A percentile compares a stretch with the other conserved stretches of the same genome.
phyloP scores from a whole-genome alignment of 1,140 invertebrate species.

The Andricus grossulariae region DNA sequence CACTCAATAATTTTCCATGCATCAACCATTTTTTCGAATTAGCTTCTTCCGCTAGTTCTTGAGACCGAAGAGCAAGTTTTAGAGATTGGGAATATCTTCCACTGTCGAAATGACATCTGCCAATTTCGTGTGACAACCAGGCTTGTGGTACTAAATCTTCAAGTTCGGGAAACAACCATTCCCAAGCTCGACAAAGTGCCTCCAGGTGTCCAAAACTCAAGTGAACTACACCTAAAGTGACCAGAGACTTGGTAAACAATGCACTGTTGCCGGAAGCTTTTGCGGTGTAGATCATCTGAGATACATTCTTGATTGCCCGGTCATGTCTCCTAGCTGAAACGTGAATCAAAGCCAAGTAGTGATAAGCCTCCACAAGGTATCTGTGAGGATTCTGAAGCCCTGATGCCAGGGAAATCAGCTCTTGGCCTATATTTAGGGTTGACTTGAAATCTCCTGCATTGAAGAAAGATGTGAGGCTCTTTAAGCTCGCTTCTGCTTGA shows the following conservation, averaged over 20 bases:
- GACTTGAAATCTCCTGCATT: conserved; percentile 43
- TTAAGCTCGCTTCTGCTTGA: conserved; percentile 38
- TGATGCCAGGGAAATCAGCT: conserved; percentile 43
- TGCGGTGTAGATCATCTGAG: conserved; percentile 53
- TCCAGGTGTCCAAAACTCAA: conserved; percentile 61
- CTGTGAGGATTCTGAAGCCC: conserved; percentile 38
- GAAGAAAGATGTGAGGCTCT: conserved; percentile 49
- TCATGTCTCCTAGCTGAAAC: conserved; percentile 59
- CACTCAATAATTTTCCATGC: conserved; percentile 56
- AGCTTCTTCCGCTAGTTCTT: conserved; percentile 44
- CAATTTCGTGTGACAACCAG: conserved; percentile 62
- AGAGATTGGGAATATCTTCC: conserved; percentile 47
- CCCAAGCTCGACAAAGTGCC: conserved; percentile 55
- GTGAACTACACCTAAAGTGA: conserved; percentile 62
- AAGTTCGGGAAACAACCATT: conserved; percentile 51
- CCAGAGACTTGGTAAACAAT: conserved; percentile 49
- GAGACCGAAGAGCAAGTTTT: conserved; percentile 44
- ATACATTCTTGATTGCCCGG: conserved; percentile 50
- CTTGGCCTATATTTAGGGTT: conserved; percentile 50
- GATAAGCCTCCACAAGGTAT: conserved; percentile 50
- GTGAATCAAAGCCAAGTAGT: conserved; percentile 56
- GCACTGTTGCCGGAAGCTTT: conserved; percentile 44
- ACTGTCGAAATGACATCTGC: conserved; percentile 60
- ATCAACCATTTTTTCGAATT: conserved; percentile 61
- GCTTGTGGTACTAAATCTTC: conserved; percentile 53